Conservation (phyloP, 2,797 vertebrate species). For the Enteromius trimaculatus region DNA sequence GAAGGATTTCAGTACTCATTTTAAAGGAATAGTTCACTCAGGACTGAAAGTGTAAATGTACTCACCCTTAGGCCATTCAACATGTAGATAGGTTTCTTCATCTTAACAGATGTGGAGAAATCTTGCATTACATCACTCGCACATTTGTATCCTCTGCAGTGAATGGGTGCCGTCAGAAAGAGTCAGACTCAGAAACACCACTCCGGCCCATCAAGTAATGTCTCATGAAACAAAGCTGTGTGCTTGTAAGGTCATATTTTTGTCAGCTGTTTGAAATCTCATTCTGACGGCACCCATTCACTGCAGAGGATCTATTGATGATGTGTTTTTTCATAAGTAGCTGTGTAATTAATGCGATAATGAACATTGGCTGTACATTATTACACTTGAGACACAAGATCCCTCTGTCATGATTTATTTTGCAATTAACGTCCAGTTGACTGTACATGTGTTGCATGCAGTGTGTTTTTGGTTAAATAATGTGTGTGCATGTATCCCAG, state of each 20-base stretch:
- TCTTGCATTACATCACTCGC: background rate
- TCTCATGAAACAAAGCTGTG: background rate
- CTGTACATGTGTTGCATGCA: slow-evolving; percentile 10
- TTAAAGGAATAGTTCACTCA: background rate
- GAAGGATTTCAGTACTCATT: background rate
- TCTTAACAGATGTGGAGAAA: background rate
- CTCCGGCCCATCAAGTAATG: background rate
- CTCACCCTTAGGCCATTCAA: background rate
- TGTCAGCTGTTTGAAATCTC: background rate
- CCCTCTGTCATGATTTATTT: background rate
- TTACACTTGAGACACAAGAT: no score
- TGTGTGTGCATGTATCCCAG: slow-evolving; percentile 56
- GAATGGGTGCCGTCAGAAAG: background rate
- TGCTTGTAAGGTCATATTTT: background rate
- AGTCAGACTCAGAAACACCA: background rate
- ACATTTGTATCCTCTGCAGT: background rate
- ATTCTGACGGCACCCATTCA: background rate
- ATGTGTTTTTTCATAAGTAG: background rate
- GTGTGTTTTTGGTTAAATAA: background rate
- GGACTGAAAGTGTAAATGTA: background rate
- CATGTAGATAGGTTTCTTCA: background rate
- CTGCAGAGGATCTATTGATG: background rate
- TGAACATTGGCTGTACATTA: no score
- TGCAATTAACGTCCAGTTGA: background rate
- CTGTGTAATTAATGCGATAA: no score